Conservation (phyloP, 1,140 invertebrate genomes). For the Drosophila ficusphila region DNA sequence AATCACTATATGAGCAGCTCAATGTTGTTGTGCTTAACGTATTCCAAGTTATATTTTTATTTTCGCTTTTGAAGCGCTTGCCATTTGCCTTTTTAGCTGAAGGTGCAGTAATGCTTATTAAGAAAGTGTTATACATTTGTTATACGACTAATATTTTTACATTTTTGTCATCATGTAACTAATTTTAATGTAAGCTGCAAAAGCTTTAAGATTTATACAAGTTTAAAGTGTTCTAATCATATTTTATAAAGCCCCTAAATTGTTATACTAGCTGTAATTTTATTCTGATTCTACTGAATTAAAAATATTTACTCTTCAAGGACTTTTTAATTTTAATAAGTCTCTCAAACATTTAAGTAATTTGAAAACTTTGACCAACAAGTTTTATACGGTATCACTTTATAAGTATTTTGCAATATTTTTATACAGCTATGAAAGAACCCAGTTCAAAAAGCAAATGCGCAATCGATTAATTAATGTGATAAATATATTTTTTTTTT, state of each 20-base stretch:
- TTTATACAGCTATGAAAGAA: slow-evolving; percentile 3
- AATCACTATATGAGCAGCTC: slow-evolving; percentile 42
- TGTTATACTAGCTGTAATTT: not conserved
- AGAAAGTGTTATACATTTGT: not conserved
- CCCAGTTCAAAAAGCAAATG: slow-evolving; percentile 11
- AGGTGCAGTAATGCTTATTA: not conserved
- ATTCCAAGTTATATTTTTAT: slow-evolving; percentile 68
- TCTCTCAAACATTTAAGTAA: no score
- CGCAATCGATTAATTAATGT: slow-evolving; percentile 14
- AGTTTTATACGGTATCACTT: no score
- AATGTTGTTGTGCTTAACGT: slow-evolving; percentile 77
- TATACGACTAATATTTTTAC: not conserved
- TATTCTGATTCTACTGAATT: not conserved
- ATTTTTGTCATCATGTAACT: not conserved
- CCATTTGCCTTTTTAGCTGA: slow-evolving; percentile 24
- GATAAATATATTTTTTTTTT: slow-evolving; percentile 28
- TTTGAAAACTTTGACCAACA: no score
- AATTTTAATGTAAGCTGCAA: no score
- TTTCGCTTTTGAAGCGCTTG: slow-evolving; percentile 45
- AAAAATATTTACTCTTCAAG: no score
- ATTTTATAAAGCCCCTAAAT: not conserved
- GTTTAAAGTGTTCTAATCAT: not conserved
- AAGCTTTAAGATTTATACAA: not conserved
- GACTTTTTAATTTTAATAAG: no score
- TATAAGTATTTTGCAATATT: not conserved